These are phyloP conservation scores for Calidris pygmaea DNA, from an alignment of 2,113 vertebrate genomes.

Conservation along the genomic window DNA sequence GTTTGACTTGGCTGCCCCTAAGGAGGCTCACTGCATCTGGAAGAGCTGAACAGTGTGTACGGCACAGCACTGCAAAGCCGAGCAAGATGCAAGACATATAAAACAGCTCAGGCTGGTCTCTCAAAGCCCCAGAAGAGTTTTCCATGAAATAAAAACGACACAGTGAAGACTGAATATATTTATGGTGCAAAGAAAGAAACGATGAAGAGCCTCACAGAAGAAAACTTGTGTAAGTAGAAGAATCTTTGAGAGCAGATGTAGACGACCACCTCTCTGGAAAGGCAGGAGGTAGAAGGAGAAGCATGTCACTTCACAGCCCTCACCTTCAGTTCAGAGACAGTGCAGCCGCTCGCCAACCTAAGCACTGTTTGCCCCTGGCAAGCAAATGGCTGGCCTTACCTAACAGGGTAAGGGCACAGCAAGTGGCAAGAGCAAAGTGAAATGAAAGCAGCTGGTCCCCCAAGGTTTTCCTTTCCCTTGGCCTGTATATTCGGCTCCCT, in stretches of 20 bases:
- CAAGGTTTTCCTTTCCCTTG: neutral
- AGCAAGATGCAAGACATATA: neutral
- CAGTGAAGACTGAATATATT: neutral
- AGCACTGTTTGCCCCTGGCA: neutral
- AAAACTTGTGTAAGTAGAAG: neutral
- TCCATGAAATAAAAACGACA: neutral
- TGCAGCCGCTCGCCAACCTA: neutral
- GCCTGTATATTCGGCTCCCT: neutral
- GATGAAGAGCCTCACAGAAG: neutral
- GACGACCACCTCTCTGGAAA: neutral
- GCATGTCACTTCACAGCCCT: neutral
- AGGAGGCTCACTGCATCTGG: neutral
- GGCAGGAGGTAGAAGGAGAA: neutral
- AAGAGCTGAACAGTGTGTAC: neutral
- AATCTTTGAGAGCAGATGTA: neutral
- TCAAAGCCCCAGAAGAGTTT: neutral
- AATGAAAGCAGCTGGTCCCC: neutral
- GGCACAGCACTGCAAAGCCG: neutral
- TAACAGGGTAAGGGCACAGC: neutral
- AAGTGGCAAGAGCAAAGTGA: neutral
- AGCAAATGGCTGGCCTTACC: neutral
- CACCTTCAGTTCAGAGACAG: neutral
- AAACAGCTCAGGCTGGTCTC: neutral
- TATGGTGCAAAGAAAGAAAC: neutral
- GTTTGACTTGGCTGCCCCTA: neutral